Evolutionary conservation across 2,113 vertebrate genomes (phyloP), one percentile per base, ranked within the genome.

Genomic region (Zootoca vivipara): DNA sequence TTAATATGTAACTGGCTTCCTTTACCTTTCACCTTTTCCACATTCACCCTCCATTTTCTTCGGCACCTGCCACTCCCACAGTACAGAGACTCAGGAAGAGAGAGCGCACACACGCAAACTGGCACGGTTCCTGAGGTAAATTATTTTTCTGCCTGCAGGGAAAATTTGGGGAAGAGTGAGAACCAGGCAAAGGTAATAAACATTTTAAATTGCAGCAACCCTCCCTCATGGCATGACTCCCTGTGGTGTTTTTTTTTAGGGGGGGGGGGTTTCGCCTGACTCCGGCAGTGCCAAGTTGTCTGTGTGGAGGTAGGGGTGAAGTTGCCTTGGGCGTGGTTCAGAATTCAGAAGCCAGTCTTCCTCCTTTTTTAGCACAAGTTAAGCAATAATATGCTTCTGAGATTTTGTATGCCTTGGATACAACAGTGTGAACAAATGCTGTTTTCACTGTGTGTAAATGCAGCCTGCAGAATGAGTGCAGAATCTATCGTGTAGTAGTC

Each of bases 1-100:
- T 90, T 93, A 93, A 86, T 89, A 33, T 87, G 72, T 93, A 93
- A 93, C 92, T 33, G 58, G 67, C 78, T 89, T 82, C 69, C 72
- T 58, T 83, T 80, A 89, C 90, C 92, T 91, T 93, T 93, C 80
- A 81, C 72, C 78, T 30, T 83, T 86, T 86, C 12, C 69, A 75
- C 62, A 70, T 77, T 58, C 78, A 87, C 78, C 69, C 65, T 91
- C 78, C 30, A 73, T 83, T 78, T 83, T 85, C 67, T 86, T 81
- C 65, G 70, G 84, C 87, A 85, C 82, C 89, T 86, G 72, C 74
- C 89, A 85, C 81, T 81, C 87, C 84, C 78, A 26, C 35, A 69
- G 28, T 64, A 75, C 72, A 86, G 33, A 42, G 62, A 72, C 8
- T 42, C 73, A 90, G 73, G 79, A 86, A 79, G 85, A 80, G 26